phyloP scores from a whole-genome alignment of 2,797 vertebrate genomes.

The Ctenopoma multispine region DNA sequence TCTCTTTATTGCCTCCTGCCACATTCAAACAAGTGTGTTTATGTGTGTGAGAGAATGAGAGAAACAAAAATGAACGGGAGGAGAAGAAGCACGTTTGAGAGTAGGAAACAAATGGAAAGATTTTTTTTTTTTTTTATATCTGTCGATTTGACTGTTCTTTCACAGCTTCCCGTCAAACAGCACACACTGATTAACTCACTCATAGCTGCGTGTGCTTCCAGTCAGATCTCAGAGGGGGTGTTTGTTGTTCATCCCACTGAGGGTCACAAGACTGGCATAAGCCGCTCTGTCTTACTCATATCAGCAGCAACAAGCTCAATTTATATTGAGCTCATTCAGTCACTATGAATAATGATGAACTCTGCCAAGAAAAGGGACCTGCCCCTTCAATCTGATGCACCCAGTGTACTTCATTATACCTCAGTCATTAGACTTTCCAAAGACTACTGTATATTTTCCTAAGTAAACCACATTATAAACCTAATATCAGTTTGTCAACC shows the following conservation, averaged over 20 bases:
- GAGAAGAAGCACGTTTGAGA: background rate
- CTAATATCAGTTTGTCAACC: background rate
- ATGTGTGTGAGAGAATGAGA: conserved; percentile 34
- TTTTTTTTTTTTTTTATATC: no score
- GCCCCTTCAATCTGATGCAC: background rate
- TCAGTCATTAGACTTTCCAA: background rate
- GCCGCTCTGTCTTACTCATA: conserved; percentile 23
- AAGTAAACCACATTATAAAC: background rate
- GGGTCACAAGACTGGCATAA: conserved; percentile 28
- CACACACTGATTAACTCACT: conserved; percentile 11
- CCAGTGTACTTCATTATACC: background rate
- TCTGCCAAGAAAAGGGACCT: conserved; percentile 8
- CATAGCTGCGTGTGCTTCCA: conserved; percentile 31
- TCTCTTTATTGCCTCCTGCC: conserved; percentile 83
- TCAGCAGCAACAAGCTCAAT: background rate
- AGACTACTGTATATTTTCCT: no score
- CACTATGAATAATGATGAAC: conserved; percentile 11
- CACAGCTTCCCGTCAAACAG: conserved; percentile 30
- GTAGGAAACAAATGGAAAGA: conserved; percentile 6
- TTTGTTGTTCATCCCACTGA: conserved; percentile 16
- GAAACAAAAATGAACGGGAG: conserved; percentile 11
- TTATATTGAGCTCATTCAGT: background rate
- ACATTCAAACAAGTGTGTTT: conserved; percentile 67
- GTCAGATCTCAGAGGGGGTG: conserved; percentile 28
- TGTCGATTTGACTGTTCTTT: conserved; percentile 8